These are phyloP conservation scores for Drosophila chauvacae DNA, from an alignment of 1,140 invertebrate genomes.

Conservation along the genomic window DNA sequence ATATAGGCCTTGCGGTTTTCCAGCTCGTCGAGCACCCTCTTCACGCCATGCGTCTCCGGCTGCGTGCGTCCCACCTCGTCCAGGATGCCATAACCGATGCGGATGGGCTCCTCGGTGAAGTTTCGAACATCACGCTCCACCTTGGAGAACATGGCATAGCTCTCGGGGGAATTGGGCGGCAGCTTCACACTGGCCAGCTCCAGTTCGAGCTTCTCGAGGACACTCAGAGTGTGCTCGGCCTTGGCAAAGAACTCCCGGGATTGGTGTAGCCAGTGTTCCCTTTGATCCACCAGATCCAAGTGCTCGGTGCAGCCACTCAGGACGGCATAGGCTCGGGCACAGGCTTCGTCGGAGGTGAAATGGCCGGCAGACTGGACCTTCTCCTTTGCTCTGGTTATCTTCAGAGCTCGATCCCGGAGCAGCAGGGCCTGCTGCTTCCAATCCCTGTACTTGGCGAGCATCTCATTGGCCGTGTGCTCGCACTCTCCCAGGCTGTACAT, in stretches of 20 bases:
- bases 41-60: slow-evolving; percentile 89
- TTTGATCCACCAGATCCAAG: slow-evolving; percentile 89
- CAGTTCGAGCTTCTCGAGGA: slow-evolving; percentile 91
- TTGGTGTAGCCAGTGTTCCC: slow-evolving; percentile 88
- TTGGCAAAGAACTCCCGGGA: slow-evolving; percentile 91
- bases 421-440: slow-evolving; percentile 90
- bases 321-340: slow-evolving; percentile 89
- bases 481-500: slow-evolving; percentile 87
- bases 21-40: slow-evolving; percentile 89
- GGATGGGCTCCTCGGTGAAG: slow-evolving; percentile 86
- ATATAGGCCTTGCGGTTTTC: slow-evolving; percentile 90
- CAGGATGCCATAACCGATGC: slow-evolving; percentile 90
- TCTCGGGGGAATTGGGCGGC: slow-evolving; percentile 87
- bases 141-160: slow-evolving; percentile 89
- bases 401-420: slow-evolving; percentile 90
- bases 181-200: slow-evolving; percentile 89
- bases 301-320: slow-evolving; percentile 91
- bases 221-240: slow-evolving; percentile 90
- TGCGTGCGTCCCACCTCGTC: slow-evolving; percentile 88
- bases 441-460: slow-evolving; percentile 89
- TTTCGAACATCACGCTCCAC: slow-evolving; percentile 87
- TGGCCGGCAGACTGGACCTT: slow-evolving; percentile 89
- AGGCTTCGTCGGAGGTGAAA: slow-evolving; percentile 89
- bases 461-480: slow-evolving; percentile 88
- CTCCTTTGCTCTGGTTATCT: slow-evolving; percentile 92